Evolutionary conservation across 2,888 invertebrate genomes (phyloP).

Genomic region (Halictus quadricinctus): DNA sequence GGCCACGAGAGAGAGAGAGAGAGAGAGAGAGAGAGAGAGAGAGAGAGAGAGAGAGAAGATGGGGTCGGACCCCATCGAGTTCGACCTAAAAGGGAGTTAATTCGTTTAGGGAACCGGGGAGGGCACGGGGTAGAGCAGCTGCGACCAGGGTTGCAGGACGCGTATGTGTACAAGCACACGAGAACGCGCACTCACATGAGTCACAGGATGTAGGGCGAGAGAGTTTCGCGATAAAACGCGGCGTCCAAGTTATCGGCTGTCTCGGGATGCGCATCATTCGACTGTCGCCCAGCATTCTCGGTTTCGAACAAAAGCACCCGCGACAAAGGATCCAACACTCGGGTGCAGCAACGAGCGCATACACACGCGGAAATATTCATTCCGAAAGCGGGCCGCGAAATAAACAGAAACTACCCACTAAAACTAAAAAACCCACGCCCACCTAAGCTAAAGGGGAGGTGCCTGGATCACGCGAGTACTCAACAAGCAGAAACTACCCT

Average conservation of each 20-base stretch:
- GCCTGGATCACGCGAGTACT: too few relatives aligned
- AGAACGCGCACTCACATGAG: conserved; percentile 35
- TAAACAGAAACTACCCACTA: background rate
- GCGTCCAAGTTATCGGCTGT: conserved; percentile 46
- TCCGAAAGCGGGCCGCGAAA: background rate
- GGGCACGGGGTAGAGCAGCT: conserved; percentile 27
- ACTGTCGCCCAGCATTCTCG: conserved; percentile 3
- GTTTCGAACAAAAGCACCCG: background rate
- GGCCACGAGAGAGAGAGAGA: background rate
- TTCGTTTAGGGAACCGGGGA: conserved; percentile 63
- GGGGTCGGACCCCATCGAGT: conserved; percentile 64
- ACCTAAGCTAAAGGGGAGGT: too few relatives aligned
- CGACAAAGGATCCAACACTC: background rate
- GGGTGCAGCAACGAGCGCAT: background rate
- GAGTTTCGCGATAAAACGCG: conserved; percentile 53
- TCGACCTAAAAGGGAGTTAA: conserved; percentile 65
- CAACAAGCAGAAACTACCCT: background rate
- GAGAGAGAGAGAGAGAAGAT: background rate
- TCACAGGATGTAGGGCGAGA: conserved; percentile 64
- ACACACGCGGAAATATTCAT: background rate
- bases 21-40: too few relatives aligned
- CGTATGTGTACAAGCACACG: background rate
- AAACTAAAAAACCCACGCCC: too few relatives aligned
- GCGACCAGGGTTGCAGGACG: conserved; percentile 29
- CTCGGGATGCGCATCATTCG: conserved; percentile 25